Conservation (phyloP, 2,797 vertebrate genomes). For the Fistularia commersonii region DNA sequence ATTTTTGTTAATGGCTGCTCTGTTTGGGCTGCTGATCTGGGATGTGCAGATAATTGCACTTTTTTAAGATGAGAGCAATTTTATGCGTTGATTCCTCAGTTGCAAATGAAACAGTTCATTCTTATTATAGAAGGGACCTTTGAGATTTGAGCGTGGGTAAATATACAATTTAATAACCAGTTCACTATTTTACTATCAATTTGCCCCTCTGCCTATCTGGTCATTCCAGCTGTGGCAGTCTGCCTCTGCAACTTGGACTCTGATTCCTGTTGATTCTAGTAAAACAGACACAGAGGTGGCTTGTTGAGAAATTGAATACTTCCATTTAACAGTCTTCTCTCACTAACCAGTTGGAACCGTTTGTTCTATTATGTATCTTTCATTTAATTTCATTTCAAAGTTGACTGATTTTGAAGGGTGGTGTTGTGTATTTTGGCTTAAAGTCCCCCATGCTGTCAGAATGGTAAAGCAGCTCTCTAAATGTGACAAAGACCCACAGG, state of each 20-base stretch:
- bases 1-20: too few relatives aligned
- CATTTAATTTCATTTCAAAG: conserved; percentile 60
- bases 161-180: too few relatives aligned
- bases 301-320: conserved; percentile 21
- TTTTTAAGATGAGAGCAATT: too few relatives aligned
- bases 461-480: conserved; percentile 61
- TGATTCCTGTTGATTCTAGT: conserved; percentile 6
- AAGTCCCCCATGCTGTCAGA: conserved; percentile 48
- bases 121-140: too few relatives aligned
- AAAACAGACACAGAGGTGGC: conserved; percentile 3
- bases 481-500: conserved; percentile 48
- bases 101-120: too few relatives aligned
- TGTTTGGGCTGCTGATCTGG: too few relatives aligned
- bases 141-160: too few relatives aligned
- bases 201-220: not conserved
- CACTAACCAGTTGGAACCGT: conserved; percentile 32
- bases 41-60: too few relatives aligned
- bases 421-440: conserved; percentile 47
- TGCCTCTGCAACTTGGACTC: not conserved
- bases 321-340: conserved; percentile 21
- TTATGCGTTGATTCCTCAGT: too few relatives aligned
- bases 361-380: conserved; percentile 54
- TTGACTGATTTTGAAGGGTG: conserved; percentile 56
- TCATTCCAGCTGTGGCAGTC: not conserved
- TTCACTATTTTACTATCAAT: too few relatives aligned